Conservation (phyloP, 2,888 invertebrate genomes). For the Hypena proboscidalis region DNA sequence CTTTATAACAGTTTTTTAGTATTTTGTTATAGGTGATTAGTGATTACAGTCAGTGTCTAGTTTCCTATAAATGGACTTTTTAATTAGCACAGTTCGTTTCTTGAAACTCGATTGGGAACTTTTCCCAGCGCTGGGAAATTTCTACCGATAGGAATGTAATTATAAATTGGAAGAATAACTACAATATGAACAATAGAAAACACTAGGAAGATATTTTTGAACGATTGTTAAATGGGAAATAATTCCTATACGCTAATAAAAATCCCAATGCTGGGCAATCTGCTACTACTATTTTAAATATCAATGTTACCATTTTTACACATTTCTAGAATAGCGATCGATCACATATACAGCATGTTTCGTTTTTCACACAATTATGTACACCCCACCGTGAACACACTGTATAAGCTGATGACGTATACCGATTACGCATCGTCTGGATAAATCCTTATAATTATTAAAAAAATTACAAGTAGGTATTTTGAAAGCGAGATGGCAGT, state of each 20-base stretch:
- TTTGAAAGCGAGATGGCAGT: conserved; percentile 84
- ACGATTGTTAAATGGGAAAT: conserved; percentile 3
- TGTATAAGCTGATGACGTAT: conserved; percentile 43
- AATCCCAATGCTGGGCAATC: neutral
- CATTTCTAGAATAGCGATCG: conserved; percentile 23
- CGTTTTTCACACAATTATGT: conserved; percentile 47
- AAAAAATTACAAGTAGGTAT: conserved; percentile 63
- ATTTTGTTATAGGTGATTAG: no score
- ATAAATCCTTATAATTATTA: conserved; percentile 52
- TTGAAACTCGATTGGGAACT: conserved; percentile 1
- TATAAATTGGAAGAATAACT: conserved; percentile 11
- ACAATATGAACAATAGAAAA: neutral
- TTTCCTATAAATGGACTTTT: no score
- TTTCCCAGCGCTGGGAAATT: conserved; percentile 6
- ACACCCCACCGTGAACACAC: conserved; percentile 52
- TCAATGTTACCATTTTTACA: neutral
- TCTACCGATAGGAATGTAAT: conserved; percentile 12
- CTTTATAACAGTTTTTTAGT: no score
- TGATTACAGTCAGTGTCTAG: no score
- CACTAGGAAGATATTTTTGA: neutral
- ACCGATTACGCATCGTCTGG: conserved; percentile 36
- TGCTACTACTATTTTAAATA: neutral
- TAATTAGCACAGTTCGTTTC: no score
- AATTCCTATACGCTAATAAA: conserved; percentile 5
- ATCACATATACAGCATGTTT: conserved; percentile 31